Conservation (phyloP, 2,888 invertebrate genomes). For the Encarsia formosa region DNA sequence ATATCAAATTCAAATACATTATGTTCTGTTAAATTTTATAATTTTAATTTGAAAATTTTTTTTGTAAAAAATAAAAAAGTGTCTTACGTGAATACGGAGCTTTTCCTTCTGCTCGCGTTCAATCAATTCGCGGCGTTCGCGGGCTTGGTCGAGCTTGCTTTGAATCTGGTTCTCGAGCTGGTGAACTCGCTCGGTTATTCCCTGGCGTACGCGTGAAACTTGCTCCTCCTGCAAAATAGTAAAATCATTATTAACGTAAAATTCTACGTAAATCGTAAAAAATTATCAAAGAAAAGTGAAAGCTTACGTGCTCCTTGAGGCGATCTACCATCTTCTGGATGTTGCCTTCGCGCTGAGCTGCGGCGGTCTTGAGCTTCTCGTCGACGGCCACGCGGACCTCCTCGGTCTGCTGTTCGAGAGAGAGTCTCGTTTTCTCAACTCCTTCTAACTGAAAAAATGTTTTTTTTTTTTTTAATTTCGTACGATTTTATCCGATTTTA, state of each 20-base stretch:
- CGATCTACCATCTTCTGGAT: slow-evolving; percentile 87
- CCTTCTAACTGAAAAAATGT: slow-evolving; percentile 49
- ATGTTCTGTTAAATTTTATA: not conserved
- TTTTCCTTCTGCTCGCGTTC: slow-evolving; percentile 76
- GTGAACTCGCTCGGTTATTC: slow-evolving; percentile 65
- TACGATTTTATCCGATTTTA: no score
- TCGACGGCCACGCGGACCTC: slow-evolving; percentile 82
- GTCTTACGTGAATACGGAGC: slow-evolving; percentile 73
- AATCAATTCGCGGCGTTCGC: slow-evolving; percentile 68
- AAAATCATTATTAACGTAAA: not conserved
- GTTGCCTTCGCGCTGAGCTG: slow-evolving; percentile 85
- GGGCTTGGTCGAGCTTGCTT: slow-evolving; percentile 64
- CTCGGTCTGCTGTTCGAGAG: slow-evolving; percentile 80
- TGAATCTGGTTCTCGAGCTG: slow-evolving; percentile 68
- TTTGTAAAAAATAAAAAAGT: no score
- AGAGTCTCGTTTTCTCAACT: slow-evolving; percentile 65
- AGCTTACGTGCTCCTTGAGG: slow-evolving; percentile 84
- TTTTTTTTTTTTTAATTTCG: no score
- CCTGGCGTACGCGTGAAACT: slow-evolving; percentile 66
- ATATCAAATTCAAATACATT: slow-evolving; percentile 1
- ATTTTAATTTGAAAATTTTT: not conserved
- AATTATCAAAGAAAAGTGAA: slow-evolving; percentile 14
- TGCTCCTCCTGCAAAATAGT: slow-evolving; percentile 63
- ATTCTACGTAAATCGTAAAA: slow-evolving; percentile 1
- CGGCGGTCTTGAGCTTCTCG: slow-evolving; percentile 82